Evolutionary conservation across 1,140 invertebrate genomes (phyloP), one percentile per base, ranked within the genome.

Genomic region (Polypedilum vanderplanki): DNA sequence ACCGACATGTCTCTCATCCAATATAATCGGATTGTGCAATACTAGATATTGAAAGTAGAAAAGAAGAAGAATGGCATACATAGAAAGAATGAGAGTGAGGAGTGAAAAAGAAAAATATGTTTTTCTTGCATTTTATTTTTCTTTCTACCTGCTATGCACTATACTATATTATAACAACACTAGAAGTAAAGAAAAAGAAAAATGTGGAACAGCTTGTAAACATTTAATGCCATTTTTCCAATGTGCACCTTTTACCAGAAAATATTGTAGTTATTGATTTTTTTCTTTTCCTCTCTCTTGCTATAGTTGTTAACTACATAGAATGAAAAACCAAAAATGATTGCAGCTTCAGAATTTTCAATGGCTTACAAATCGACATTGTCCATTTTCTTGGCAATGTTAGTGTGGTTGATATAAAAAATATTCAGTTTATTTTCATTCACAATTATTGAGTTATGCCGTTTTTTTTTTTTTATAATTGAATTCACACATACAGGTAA

Each of bases 151-250:
- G 24, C 24, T 5, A 33, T 33, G 24, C 24, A 33, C 24, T 33
- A 33, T 33, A 3, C 24, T 33, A 33, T 33, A 5, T 5, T 33
- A 33, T 33, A 33, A 33, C 24, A 33, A 57, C 46, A 57, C 46
- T 57, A n/a, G 12, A 57, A 57, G n/a, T 12, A 57, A n/a, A 15
- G 46, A 12, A 57, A 15, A 57, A 46, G n/a, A 57, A 57, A n/a
- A 57, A 57, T 57, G 46, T 57, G 46, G 46, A 57, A 57, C 46
- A 57, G 46, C 46, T 57, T 57, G 46, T 57, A 57, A 57, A 57
- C 46, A 57, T 57, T 57, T 57, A 57, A 57, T 57, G 46, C 46
- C n/a, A 57, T 57, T 57, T 57, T 57, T 12, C 46, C 46, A 57
- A n/a, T 57, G 46, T 57, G 46, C 46, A 57, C 46, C 46, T 57